These are phyloP conservation scores for Pycnonotus jocosus DNA, from an alignment of 2,113 vertebrate species.

Conservation along the genomic window DNA sequence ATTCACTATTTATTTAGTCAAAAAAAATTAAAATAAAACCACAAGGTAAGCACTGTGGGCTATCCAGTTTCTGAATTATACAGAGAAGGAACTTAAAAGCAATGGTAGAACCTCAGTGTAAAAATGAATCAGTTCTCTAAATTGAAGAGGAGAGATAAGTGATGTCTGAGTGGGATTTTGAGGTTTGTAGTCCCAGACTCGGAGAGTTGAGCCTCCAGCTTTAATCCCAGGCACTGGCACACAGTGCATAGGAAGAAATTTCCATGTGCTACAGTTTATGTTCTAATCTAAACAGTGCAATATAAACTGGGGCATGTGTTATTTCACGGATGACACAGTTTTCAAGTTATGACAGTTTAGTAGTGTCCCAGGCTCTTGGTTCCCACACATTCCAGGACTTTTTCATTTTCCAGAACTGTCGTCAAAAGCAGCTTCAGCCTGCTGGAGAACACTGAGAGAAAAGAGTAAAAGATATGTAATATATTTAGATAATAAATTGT, in stretches of 20 bases:
- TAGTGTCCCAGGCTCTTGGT: slow-evolving; percentile 5
- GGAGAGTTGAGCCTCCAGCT: background rate
- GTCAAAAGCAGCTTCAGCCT: background rate
- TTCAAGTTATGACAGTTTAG: slow-evolving; percentile 27
- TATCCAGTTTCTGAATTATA: background rate
- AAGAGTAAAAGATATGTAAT: background rate
- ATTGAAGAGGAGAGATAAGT: background rate
- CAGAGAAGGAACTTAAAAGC: background rate
- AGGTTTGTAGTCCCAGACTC: background rate
- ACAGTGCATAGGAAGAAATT: background rate
- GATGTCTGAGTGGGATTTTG: background rate
- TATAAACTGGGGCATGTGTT: slow-evolving; percentile 34
- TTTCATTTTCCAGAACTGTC: slow-evolving; percentile 35
- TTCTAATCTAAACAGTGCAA: slow-evolving; percentile 46
- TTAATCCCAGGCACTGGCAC: background rate
- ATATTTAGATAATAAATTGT: slow-evolving; percentile 37
- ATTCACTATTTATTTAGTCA: background rate
- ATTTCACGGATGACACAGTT: slow-evolving; percentile 52
- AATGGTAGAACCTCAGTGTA: background rate
- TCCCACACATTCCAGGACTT: slow-evolving; percentile 43
- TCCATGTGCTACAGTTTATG: slow-evolving; percentile 52
- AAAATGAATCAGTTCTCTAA: background rate
- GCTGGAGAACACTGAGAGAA: background rate
- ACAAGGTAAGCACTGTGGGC: accelerated
- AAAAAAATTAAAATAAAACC: background rate